Conservation (phyloP, 2,113 vertebrate species). For the Nibea albiflora region DNA sequence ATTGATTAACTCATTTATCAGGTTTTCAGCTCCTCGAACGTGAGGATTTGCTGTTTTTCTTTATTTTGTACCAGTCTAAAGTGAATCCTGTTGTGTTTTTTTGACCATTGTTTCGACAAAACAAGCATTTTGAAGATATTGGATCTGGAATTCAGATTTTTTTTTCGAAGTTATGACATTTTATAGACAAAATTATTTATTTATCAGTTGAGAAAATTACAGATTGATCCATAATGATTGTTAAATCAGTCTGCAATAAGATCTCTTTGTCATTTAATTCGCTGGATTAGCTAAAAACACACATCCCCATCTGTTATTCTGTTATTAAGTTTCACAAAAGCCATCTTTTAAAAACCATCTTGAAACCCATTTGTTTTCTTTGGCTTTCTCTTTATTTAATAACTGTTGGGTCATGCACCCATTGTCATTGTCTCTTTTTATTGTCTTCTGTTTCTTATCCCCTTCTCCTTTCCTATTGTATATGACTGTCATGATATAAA, state of each 20-base stretch:
- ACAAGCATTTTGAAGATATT: not conserved
- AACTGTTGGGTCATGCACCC: not conserved
- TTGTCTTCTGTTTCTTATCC: not conserved
- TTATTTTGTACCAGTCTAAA: not conserved
- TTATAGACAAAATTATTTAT: not conserved
- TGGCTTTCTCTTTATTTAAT: not conserved
- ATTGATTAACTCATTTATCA: not conserved
- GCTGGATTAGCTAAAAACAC: not conserved
- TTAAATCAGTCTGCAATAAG: not conserved
- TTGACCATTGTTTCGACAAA: not conserved
- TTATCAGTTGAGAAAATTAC: not conserved
- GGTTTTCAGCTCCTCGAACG: not conserved
- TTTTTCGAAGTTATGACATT: not conserved
- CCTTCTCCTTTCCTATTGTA: not conserved
- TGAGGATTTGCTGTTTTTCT: not conserved
- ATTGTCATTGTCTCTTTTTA: not conserved
- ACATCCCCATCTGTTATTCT: constrained; percentile 9
- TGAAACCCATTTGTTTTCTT: not conserved
- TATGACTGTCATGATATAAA: not conserved
- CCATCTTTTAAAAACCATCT: not conserved
- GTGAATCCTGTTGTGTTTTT: not conserved
- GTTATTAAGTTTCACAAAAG: not conserved
- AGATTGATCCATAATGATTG: not conserved
- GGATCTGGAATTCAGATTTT: not conserved
- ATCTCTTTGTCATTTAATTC: not conserved